These are phyloP conservation scores for Limnodromus scolopaceus DNA, from an alignment of 2,797 vertebrate species.

Conservation along the genomic window DNA sequence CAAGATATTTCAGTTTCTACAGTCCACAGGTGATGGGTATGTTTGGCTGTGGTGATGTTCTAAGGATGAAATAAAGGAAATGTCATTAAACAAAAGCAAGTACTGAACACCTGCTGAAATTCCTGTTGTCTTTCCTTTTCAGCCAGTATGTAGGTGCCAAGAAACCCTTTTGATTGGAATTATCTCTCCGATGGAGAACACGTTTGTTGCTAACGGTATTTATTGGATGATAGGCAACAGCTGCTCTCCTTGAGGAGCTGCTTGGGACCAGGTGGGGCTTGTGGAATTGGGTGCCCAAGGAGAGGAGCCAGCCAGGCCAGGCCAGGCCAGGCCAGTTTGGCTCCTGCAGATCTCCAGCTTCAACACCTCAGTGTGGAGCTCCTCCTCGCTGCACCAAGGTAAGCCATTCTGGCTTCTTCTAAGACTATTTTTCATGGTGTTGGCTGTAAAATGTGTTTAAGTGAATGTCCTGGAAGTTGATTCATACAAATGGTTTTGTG, in stretches of 20 bases:
- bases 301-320: background rate
- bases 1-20: background rate
- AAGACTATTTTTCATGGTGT: background rate
- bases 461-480: background rate
- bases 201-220: fast-evolving
- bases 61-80: background rate
- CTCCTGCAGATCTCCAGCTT: background rate
- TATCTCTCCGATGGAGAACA: background rate
- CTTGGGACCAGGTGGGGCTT: background rate
- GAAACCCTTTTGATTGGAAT: background rate
- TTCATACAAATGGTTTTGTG: fast-evolving
- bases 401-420: background rate
- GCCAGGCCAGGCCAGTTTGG: background rate
- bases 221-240: background rate
- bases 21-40: background rate
- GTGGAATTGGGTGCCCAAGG: no score
- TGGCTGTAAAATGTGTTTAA: background rate
- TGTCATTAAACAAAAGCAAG: background rate
- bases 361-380: fast-evolving
- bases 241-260: background rate
- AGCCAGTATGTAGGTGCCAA: background rate
- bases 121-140: background rate
- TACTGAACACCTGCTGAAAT: background rate
- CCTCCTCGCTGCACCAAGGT: fast-evolving
- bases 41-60: background rate